Percentiles rank a stretch among this genome's conserved stretches.
These are phyloP conservation scores for Scolanthus callimorphus DNA, from an alignment of 92 coral and sea anemone genomes.

Conservation along the genomic window DNA sequence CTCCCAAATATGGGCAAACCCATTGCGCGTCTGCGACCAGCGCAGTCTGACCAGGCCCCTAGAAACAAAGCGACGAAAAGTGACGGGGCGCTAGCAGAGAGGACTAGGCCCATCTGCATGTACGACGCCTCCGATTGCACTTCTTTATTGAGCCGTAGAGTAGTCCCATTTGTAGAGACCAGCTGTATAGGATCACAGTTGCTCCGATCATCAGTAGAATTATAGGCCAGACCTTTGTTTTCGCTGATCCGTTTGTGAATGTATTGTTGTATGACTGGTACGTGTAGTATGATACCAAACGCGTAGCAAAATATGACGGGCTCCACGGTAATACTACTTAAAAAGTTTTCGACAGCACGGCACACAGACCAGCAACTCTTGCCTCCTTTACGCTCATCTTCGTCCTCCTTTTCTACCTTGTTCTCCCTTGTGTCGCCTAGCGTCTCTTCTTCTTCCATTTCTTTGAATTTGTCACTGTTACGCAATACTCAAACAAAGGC, in stretches of 20 bases:
- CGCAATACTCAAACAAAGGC: too few relatives aligned
- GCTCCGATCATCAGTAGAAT: conserved; percentile 70
- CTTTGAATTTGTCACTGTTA: too few relatives aligned
- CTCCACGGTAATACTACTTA: conserved; percentile 75
- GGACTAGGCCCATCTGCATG: conserved; percentile 77
- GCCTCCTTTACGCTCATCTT: too few relatives aligned
- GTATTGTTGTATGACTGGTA: conserved; percentile 94
- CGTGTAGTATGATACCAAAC: conserved; percentile 89
- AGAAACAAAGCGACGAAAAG: conserved; percentile 83
- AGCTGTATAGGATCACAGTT: conserved; percentile 70
- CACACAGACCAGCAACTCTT: too few relatives aligned
- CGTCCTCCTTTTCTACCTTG: too few relatives aligned
- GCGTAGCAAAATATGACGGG: conserved; percentile 97
- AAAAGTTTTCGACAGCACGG: conserved; percentile 9
- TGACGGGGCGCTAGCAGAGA: conserved; percentile 94
- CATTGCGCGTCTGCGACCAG: conserved; percentile 88
- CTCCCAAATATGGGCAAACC: conserved; percentile 97
- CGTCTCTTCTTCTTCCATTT: too few relatives aligned
- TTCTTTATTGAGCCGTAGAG: conserved; percentile 63
- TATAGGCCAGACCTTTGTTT: conserved; percentile 77
- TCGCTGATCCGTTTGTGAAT: conserved; percentile 73
- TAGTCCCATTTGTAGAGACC: conserved; percentile 25
- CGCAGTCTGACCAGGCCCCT: conserved; percentile 99
- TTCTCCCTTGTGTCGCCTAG: too few relatives aligned
- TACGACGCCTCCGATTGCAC: conserved; percentile 89